Conservation (phyloP, 2,113 vertebrate genomes). For the Cololabis saira region DNA sequence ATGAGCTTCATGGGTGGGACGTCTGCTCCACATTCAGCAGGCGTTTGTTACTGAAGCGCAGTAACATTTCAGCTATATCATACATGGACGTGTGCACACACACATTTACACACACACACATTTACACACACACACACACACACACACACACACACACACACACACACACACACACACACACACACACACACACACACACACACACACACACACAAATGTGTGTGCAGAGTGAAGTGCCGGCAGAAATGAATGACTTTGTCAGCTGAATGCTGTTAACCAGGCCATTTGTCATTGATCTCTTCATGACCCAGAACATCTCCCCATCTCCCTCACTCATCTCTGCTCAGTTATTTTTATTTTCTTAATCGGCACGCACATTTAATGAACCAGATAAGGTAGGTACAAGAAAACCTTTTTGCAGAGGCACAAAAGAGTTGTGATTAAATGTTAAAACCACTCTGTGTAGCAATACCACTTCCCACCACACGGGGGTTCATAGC, state of each 20-base stretch:
- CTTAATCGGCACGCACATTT: constrained; percentile 1
- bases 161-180: constrained; percentile 1
- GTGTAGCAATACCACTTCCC: no score
- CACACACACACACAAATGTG: constrained; percentile 1
- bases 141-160: neutral
- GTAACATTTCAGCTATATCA: constrained; percentile 21
- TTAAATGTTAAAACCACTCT: no score
- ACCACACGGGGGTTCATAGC: no score
- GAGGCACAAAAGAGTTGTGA: no score
- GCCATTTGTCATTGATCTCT: constrained; percentile 81
- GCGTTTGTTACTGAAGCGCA: constrained; percentile 30
- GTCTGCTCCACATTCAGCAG: constrained; percentile 24
- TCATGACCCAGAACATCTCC: constrained; percentile 64
- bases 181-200: no score
- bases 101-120: neutral
- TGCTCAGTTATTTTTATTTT: neutral
- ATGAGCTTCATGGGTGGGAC: constrained; percentile 55
- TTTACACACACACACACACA: constrained; percentile 1
- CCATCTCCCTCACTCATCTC: constrained; percentile 13
- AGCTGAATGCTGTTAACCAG: constrained; percentile 71
- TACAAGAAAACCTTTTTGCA: no score
- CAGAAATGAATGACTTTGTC: constrained; percentile 72
- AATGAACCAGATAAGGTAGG: no score
- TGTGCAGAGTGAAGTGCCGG: constrained; percentile 43
- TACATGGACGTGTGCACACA: constrained; percentile 7